Evolutionary conservation across 2,888 invertebrate species (phyloP).

Genomic region (Aspidiotus rigidus): DNA sequence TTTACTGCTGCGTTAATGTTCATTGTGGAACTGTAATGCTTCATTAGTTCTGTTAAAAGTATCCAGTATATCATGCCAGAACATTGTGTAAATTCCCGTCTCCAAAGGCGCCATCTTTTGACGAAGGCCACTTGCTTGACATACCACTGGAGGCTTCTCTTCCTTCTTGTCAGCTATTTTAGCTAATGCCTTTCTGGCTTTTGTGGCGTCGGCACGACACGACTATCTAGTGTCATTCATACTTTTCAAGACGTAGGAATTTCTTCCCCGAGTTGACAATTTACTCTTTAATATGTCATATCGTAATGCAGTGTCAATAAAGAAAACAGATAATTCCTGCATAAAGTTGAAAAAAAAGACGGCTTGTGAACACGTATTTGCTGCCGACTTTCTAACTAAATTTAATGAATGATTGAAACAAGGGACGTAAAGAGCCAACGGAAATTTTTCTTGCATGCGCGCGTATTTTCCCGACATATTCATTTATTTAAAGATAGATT

Average conservation of each 20-base stretch:
- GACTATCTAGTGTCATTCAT: neutral
- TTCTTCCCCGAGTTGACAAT: neutral
- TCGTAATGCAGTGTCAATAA: neutral
- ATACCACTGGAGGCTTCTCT: neutral
- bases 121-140: neutral
- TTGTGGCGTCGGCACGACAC: neutral
- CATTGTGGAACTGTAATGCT: neutral
- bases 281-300: neutral
- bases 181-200: neutral
- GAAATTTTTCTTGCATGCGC: neutral
- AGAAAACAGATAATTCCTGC: neutral
- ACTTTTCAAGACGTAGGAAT: neutral
- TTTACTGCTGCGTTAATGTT: neutral
- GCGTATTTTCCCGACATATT: neutral
- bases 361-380: neutral
- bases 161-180: neutral
- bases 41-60: neutral
- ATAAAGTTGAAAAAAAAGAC: neutral
- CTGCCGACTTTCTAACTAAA: neutral
- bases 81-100: neutral
- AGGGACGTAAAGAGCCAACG: neutral
- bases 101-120: neutral
- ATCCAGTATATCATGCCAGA: neutral
- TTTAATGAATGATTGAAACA: neutral
- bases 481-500: too few relatives aligned